A percentile compares a stretch with the other conserved stretches of the same genome.
These are phyloP conservation scores for Gallinago paraguaiae DNA, from an alignment of 2,113 vertebrate genomes.

Conservation along the genomic window DNA sequence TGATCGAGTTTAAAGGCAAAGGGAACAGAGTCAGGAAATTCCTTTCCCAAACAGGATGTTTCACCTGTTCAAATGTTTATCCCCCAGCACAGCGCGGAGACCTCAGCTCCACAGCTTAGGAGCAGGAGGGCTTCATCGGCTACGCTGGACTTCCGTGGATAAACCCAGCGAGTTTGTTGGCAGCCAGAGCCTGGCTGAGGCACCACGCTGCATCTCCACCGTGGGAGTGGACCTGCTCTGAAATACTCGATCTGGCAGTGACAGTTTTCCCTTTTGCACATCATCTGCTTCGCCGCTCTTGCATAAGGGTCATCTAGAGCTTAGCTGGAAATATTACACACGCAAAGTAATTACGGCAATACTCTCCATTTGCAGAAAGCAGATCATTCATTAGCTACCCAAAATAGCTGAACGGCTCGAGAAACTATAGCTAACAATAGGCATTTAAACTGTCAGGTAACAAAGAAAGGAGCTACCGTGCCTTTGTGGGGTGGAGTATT, in stretches of 20 bases:
- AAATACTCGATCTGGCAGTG: neutral
- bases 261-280: neutral
- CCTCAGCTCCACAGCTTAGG: neutral
- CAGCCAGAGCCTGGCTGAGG: neutral
- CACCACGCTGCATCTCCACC: neutral
- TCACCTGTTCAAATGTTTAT: neutral
- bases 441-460: neutral
- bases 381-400: neutral
- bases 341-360: accelerated
- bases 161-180: neutral
- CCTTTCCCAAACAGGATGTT: neutral
- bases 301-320: neutral
- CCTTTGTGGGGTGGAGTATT: neutral
- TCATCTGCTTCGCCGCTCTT: neutral
- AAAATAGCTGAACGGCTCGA: neutral
- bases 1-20: neutral
- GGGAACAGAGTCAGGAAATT: neutral
- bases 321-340: neutral
- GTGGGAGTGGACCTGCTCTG: neutral
- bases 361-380: neutral
- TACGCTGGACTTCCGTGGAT: neutral
- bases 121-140: neutral
- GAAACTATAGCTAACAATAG: neutral
- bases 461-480: neutral
- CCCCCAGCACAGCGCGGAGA: neutral